Evolutionary conservation across 2,888 invertebrate species (phyloP), one percentile per base, ranked within the genome.

Genomic region (Sarcophaga rosellei): DNA sequence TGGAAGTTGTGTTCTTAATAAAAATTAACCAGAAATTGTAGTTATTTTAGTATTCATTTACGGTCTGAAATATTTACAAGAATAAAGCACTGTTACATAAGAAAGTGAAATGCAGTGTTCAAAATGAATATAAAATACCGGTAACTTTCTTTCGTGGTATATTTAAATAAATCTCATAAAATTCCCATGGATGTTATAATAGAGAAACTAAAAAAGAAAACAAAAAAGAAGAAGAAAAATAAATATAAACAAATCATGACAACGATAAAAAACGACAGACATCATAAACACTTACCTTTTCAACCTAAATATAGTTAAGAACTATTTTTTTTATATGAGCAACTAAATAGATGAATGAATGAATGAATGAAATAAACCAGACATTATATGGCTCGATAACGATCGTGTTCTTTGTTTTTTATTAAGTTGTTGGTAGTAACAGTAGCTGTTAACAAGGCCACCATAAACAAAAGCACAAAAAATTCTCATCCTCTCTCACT

Each of bases 221-320:
- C 15, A 70, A 75, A 44, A 23, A 68, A 0, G 3, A 44, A 45
- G 11, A 21, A 20, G 70, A 66, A 53, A 73, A 20, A 62, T 23
- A 68, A 61, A 61, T 15, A 62, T 23, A 68, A 61, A 61, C 20
- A 21, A 62, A 53, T 57, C 25, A 12, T 21, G 69, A 81, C 44
- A 69, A 21, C 21, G 35, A 59, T 4, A 68, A 59, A 59, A 59
- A 59, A 76, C 20, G 74, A 47, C 25, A 15, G 11, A 23, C 25
- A 69, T 66, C 25, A 82, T 53, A 81, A 86, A 84, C 86, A 86
- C 86, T 86, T 86, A 81, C 86, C 86, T 86, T 86, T 86, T 86
- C 86, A 84, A 72, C 78, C 72, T 81, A 81, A 81, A 78, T 86
- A 81, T 69, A 66, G 80, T 62, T 68, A 66, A 84, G 84, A 83